Percentiles rank a stretch among this genome's conserved stretches.
Conservation (phyloP, 2,113 vertebrate species). For the Microtus oregoni region DNA sequence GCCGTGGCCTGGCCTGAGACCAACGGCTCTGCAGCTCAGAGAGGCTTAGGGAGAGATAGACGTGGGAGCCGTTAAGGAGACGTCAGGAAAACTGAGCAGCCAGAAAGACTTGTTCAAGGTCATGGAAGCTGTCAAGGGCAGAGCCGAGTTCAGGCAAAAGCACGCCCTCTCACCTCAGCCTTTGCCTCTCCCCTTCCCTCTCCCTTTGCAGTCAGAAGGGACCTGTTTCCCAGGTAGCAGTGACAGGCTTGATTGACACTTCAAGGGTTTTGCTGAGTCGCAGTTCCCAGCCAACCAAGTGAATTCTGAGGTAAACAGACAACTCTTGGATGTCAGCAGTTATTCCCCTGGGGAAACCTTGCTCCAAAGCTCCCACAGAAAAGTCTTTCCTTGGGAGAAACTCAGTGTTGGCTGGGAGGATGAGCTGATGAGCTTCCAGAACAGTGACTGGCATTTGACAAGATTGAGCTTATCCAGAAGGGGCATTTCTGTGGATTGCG, state of each 20-base stretch:
- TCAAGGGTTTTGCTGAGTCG: slow-evolving; percentile 15
- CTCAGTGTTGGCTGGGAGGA: neutral
- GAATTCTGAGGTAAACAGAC: slow-evolving; percentile 31
- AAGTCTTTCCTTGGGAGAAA: slow-evolving; percentile 14
- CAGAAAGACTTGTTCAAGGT: slow-evolving; percentile 37
- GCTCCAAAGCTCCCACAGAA: neutral
- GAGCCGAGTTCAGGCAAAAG: no score
- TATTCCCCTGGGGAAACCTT: neutral
- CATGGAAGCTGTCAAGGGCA: neutral
- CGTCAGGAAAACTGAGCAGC: neutral
- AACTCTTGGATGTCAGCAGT: neutral
- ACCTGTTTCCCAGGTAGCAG: slow-evolving; percentile 28
- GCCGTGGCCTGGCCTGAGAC: neutral
- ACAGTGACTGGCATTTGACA: slow-evolving; percentile 26
- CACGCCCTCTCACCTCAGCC: no score
- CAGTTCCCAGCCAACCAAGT: slow-evolving; percentile 7
- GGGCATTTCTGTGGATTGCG: neutral
- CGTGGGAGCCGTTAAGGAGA: neutral
- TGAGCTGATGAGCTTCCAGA: slow-evolving; percentile 26
- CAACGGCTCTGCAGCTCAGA: neutral
- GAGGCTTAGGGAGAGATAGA: neutral
- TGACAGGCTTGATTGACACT: slow-evolving; percentile 25
- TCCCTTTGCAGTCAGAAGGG: neutral
- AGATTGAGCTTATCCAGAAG: neutral
- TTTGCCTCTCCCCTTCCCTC: neutral